Evolutionary conservation across 2,888 invertebrate genomes (phyloP).

Genomic region (Drosophila quasianomalipes): DNA sequence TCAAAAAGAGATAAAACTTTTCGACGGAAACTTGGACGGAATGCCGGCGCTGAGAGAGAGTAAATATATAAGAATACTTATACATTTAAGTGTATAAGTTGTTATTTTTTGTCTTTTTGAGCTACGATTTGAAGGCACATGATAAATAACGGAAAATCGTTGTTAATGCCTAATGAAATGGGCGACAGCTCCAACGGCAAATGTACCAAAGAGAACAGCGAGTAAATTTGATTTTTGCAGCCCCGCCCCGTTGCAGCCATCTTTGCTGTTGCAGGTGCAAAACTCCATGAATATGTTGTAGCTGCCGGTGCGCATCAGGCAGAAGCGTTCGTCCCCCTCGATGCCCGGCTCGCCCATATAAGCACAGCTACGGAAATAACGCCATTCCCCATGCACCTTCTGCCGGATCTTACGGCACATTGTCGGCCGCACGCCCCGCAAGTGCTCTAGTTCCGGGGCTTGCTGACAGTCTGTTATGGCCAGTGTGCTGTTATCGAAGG

Average conservation of each 20-base stretch:
- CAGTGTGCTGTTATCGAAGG: constrained; percentile 95
- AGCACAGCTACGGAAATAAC: constrained; percentile 94
- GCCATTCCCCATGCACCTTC: constrained; percentile 96
- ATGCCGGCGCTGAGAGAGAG: constrained; percentile 14
- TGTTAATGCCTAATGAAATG: constrained; percentile 53
- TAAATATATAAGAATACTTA: background rate
- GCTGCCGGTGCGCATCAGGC: constrained; percentile 95
- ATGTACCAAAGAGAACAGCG: constrained; percentile 42
- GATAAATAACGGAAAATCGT: background rate
- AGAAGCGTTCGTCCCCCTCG: constrained; percentile 95
- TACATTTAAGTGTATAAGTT: constrained; percentile 45
- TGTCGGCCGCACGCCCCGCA: constrained; percentile 90
- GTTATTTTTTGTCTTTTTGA: constrained; percentile 51
- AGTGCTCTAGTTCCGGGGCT: constrained; percentile 88
- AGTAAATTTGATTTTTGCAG: constrained; percentile 79
- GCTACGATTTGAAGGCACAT: constrained; percentile 59
- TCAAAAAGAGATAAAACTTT: constrained; percentile 34
- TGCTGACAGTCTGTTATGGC: constrained; percentile 93
- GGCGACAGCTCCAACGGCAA: constrained; percentile 56
- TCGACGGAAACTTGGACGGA: constrained; percentile 39
- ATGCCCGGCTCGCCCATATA: constrained; percentile 96
- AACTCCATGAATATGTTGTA: constrained; percentile 97
- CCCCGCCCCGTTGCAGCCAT: constrained; percentile 93
- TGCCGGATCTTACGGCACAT: constrained; percentile 97
- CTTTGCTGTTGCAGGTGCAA: constrained; percentile 96